These are phyloP conservation scores for Nebria salina DNA, from an alignment of 2,888 invertebrate genomes.

Conservation along the genomic window DNA sequence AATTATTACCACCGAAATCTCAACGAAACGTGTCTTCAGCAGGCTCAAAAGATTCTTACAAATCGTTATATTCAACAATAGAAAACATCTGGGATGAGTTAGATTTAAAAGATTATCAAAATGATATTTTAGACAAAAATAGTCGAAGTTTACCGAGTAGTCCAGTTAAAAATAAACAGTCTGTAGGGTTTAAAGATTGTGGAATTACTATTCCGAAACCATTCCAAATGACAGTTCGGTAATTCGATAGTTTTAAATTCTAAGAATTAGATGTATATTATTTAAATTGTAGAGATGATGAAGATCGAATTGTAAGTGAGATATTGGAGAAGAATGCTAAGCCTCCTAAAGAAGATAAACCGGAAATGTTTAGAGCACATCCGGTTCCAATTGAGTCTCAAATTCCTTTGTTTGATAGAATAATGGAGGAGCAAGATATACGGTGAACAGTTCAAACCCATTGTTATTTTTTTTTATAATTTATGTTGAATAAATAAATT, in stretches of 20 bases:
- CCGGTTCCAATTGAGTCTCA: constrained; percentile 77
- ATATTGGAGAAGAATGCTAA: constrained; percentile 58
- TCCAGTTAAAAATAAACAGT: constrained; percentile 63
- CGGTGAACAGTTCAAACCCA: constrained; percentile 62
- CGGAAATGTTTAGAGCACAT: constrained; percentile 68
- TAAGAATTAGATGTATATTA: constrained; percentile 8
- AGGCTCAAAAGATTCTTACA: constrained; percentile 54
- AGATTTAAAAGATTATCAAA: constrained; percentile 37
- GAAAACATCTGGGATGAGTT: constrained; percentile 55
- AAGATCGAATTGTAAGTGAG: constrained; percentile 68
- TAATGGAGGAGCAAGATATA: constrained; percentile 76
- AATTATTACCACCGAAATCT: constrained; percentile 30
- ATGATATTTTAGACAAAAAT: constrained; percentile 50
- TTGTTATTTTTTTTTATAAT: neutral
- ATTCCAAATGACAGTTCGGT: constrained; percentile 77
- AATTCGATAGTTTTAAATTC: constrained; percentile 45
- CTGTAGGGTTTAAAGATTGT: constrained; percentile 55
- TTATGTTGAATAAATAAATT: neutral
- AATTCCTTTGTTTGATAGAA: constrained; percentile 76
- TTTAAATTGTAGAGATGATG: constrained; percentile 70
- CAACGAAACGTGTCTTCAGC: constrained; percentile 53
- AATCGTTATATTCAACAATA: constrained; percentile 38
- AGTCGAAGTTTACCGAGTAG: constrained; percentile 70
- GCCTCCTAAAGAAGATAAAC: constrained; percentile 60
- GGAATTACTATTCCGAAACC: constrained; percentile 72